Evolutionary conservation across 1,140 invertebrate species (phyloP).

Genomic region (Euwallacea fornicatus): DNA sequence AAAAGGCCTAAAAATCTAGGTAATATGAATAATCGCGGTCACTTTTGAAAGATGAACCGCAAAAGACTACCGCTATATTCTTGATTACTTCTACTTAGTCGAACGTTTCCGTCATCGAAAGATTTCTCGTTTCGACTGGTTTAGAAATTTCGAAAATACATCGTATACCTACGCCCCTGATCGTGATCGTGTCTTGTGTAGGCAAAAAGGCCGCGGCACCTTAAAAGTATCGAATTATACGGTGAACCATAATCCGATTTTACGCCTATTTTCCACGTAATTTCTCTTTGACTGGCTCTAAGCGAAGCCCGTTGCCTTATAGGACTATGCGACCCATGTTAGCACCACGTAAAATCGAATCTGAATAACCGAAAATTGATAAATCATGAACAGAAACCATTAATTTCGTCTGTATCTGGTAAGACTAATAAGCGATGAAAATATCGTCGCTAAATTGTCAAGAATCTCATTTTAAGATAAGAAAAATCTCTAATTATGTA

Average conservation of each 20-base stretch:
- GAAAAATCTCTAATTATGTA: too few species aligned
- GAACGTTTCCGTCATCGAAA: neutral
- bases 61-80: constrained; percentile 1
- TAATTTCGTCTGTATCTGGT: too few species aligned
- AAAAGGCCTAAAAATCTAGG: constrained; percentile 25
- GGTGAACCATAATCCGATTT: constrained; percentile 27
- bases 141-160: neutral
- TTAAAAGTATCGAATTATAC: constrained; percentile 29
- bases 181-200: constrained; percentile 12
- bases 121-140: neutral
- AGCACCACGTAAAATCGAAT: neutral
- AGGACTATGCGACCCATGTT: constrained; percentile 9
- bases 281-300: constrained; percentile 25
- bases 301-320: constrained; percentile 9
- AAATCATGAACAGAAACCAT: too few species aligned
- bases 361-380: too few species aligned
- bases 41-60: constrained; percentile 16
- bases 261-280: constrained; percentile 26
- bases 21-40: constrained; percentile 25
- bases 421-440: too few species aligned
- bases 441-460: too few species aligned
- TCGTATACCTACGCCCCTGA: constrained; percentile 8
- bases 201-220: constrained; percentile 27
- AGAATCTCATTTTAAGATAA: too few species aligned
- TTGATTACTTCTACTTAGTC: neutral